Evolutionary conservation across 2,113 vertebrate species (phyloP).

Genomic region (Shinisaurus crocodilurus): DNA sequence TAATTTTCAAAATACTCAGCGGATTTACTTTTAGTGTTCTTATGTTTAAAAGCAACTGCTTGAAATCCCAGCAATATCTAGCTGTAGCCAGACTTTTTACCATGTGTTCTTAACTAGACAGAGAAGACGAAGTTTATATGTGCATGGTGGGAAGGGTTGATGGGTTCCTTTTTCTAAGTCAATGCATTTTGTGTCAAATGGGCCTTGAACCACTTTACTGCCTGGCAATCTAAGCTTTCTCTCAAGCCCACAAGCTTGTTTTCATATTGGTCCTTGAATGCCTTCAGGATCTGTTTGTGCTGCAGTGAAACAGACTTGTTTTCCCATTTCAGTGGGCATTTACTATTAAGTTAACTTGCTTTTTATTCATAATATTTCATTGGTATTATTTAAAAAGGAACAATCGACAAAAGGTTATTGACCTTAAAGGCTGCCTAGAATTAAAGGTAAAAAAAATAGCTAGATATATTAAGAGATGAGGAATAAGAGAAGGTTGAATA

Average conservation of each 20-base stretch:
- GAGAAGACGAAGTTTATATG: neutral
- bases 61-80: neutral
- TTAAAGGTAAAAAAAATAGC: neutral
- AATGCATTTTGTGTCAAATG: neutral
- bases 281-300: neutral
- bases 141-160: neutral
- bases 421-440: neutral
- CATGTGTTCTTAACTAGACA: neutral
- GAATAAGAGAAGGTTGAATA: neutral
- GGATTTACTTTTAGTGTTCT: neutral
- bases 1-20: neutral
- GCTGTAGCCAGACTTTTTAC: neutral
- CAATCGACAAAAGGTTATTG: neutral
- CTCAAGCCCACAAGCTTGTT: slow-evolving; percentile 14
- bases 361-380: neutral
- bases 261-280: slow-evolving; percentile 41
- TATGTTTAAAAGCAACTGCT: neutral
- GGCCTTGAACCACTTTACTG: neutral
- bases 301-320: slow-evolving; percentile 28
- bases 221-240: slow-evolving; percentile 4
- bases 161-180: neutral
- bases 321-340: neutral
- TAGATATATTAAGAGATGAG: neutral
- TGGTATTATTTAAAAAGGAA: neutral
- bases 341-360: neutral